phyloP scores from a whole-genome alignment of 2,888 invertebrate species.

The Oscheius myriophilus region DNA sequence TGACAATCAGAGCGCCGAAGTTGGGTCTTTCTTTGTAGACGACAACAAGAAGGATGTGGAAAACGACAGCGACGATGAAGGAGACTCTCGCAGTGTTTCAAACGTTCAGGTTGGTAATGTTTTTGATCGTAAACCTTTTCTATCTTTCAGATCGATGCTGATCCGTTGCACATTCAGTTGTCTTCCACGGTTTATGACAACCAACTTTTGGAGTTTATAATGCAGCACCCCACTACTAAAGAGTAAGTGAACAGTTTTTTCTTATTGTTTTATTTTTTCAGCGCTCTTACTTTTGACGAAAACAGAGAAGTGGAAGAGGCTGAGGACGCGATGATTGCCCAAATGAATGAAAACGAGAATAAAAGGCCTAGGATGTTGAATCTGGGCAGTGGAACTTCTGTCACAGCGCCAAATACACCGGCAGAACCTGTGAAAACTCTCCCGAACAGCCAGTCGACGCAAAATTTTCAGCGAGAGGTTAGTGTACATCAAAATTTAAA shows the following conservation, averaged over 20 bases:
- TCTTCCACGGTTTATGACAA: conserved; percentile 62
- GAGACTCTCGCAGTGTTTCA: conserved; percentile 51
- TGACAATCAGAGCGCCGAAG: conserved; percentile 36
- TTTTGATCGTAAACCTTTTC: background rate
- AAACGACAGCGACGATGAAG: conserved; percentile 48
- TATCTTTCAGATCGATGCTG: conserved; percentile 74
- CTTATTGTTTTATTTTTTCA: background rate
- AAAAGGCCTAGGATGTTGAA: conserved; percentile 46
- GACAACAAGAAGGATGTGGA: conserved; percentile 30
- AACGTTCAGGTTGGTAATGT: conserved; percentile 40
- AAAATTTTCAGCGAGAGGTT: conserved; percentile 36
- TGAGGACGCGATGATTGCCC: conserved; percentile 19
- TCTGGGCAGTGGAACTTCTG: conserved; percentile 33
- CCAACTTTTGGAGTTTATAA: conserved; percentile 62
- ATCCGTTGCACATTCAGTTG: conserved; percentile 64
- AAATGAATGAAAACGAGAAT: conserved; percentile 20
- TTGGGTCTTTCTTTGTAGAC: conserved; percentile 35
- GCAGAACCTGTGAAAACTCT: conserved; percentile 24
- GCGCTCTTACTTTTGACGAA: conserved; percentile 32
- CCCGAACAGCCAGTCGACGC: conserved; percentile 25
- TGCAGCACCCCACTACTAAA: conserved; percentile 64
- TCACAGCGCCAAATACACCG: conserved; percentile 23
- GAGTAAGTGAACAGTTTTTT: conserved; percentile 41
- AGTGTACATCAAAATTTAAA: no score
- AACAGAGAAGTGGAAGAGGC: conserved; percentile 43